These are phyloP conservation scores for Tigriopus japonicus DNA, from an alignment of 1,140 invertebrate species.

Conservation along the genomic window DNA sequence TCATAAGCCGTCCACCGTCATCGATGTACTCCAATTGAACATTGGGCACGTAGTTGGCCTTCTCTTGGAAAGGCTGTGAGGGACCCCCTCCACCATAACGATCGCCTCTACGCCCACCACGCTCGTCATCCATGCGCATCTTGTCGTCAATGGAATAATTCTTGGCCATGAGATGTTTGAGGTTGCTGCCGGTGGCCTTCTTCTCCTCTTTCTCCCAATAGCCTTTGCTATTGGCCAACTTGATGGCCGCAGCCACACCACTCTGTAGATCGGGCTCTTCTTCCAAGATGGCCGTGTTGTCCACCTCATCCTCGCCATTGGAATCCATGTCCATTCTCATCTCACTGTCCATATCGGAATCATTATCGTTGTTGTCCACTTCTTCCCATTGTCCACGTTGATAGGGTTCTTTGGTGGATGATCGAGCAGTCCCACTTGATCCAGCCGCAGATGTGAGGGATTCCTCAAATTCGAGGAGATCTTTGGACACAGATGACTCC, in stretches of 20 bases:
- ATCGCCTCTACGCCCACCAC: slow-evolving; percentile 31
- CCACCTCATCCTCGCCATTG: slow-evolving; percentile 13
- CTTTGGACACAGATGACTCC: background rate
- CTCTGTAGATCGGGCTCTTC: slow-evolving; percentile 84
- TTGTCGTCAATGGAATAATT: slow-evolving; percentile 97
- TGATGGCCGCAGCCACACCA: slow-evolving; percentile 76
- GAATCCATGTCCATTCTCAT: slow-evolving; percentile 13
- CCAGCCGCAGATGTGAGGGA: background rate
- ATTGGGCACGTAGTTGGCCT: slow-evolving; percentile 76
- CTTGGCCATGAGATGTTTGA: slow-evolving; percentile 59
- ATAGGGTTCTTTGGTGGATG: no score
- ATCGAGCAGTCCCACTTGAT: background rate
- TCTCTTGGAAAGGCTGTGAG: slow-evolving; percentile 81
- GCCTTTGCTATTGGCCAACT: slow-evolving; percentile 83
- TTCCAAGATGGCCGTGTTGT: slow-evolving; percentile 47
- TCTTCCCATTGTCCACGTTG: slow-evolving; percentile 26
- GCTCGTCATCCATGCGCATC: slow-evolving; percentile 52
- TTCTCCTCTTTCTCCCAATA: slow-evolving; percentile 56
- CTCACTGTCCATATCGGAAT: background rate
- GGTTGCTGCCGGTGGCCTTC: slow-evolving; percentile 44
- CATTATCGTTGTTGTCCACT: slow-evolving; percentile 26
- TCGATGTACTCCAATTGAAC: slow-evolving; percentile 96
- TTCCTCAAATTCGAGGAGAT: slow-evolving; percentile 3
- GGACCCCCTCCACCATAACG: slow-evolving; percentile 65
- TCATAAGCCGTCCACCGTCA: slow-evolving; percentile 72